Evolutionary conservation across 2,113 vertebrate species (phyloP).

Genomic region (Xenotilapia leptura): DNA sequence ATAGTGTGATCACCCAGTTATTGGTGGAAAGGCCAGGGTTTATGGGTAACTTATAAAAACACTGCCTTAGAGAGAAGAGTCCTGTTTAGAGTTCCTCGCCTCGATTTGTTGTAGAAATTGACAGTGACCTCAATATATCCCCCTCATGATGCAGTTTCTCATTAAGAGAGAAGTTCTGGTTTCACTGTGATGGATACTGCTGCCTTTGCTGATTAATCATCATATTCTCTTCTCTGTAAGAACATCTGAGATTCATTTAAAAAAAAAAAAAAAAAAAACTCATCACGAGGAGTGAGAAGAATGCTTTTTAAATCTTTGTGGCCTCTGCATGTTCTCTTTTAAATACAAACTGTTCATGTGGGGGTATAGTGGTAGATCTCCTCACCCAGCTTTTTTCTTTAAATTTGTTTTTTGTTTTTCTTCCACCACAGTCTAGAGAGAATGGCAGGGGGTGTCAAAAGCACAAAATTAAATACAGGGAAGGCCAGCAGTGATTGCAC

Average conservation of each 20-base stretch:
- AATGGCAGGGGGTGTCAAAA: neutral
- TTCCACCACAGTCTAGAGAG: neutral
- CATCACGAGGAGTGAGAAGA: neutral
- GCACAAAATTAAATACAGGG: neutral
- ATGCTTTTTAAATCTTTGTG: neutral
- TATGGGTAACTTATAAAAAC: neutral
- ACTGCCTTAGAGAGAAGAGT: neutral
- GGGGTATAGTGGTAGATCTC: neutral
- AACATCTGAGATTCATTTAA: neutral
- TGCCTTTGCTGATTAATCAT: constrained; percentile 2
- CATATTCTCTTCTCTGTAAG: neutral
- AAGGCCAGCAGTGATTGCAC: neutral
- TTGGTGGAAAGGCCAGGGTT: neutral
- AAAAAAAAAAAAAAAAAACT: accelerated
- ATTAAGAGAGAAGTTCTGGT: constrained; percentile 16
- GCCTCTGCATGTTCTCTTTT: neutral
- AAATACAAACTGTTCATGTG: neutral
- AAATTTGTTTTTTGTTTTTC: neutral
- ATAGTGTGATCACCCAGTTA: neutral
- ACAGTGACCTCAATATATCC: constrained; percentile 26
- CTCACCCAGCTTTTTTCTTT: neutral
- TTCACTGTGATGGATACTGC: neutral
- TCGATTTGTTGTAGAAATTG: neutral
- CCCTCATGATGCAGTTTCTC: constrained; percentile 5
- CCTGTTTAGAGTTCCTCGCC: neutral